Percentiles rank a stretch among this genome's conserved stretches.
These are phyloP conservation scores for Delphinapterus leucas DNA, from an alignment of 2,113 vertebrate species.

Conservation along the genomic window DNA sequence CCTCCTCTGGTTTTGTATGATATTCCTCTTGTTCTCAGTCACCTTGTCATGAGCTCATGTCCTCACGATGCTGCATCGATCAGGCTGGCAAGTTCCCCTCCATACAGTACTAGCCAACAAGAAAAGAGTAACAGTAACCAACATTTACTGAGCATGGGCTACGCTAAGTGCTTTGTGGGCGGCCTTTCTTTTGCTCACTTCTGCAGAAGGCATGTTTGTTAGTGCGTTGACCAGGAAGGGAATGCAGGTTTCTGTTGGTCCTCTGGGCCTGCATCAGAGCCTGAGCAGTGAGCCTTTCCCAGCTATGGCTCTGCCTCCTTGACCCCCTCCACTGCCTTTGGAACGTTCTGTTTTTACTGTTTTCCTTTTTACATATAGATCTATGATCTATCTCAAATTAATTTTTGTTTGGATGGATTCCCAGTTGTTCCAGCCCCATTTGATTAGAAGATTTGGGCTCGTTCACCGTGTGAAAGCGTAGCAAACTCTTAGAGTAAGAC, in stretches of 20 bases:
- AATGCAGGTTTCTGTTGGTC: neutral
- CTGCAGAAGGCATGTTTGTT: neutral
- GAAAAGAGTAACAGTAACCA: neutral
- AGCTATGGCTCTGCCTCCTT: neutral
- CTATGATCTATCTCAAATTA: neutral
- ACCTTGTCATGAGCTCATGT: rapidly evolving
- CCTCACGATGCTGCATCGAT: neutral
- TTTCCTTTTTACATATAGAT: neutral
- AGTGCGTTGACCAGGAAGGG: neutral
- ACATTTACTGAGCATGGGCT: neutral
- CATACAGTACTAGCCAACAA: neutral
- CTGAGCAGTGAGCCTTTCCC: neutral
- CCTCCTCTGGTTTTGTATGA: neutral
- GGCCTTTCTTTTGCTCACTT: neutral
- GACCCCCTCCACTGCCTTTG: neutral
- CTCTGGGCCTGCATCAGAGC: neutral
- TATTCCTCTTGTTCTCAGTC: neutral
- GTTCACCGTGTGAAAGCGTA: neutral
- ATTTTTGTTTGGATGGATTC: neutral
- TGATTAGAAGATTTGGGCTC: neutral
- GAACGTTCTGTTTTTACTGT: neutral
- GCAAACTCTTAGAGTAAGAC: neutral
- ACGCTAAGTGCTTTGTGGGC: neutral
- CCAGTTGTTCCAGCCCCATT: neutral
- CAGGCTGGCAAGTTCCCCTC: neutral